Conservation (phyloP, 2,888 invertebrate genomes). For the Fabriciana adippe region DNA sequence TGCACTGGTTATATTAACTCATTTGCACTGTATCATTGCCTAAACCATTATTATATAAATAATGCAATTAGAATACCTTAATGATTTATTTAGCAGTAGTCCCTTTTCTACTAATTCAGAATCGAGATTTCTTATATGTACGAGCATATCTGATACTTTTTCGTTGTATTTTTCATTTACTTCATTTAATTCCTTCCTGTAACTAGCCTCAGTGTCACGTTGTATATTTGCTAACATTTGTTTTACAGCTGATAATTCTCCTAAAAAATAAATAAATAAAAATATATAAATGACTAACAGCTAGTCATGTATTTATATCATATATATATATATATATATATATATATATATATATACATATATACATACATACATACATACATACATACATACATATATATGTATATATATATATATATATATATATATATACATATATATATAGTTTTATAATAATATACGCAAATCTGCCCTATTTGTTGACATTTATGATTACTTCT, state of each 20-base stretch:
- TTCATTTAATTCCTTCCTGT: constrained; percentile 82
- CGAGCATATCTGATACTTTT: constrained; percentile 80
- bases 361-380: too few species aligned
- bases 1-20: too few species aligned
- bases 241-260: constrained; percentile 80
- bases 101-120: constrained; percentile 82
- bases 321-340: too few species aligned
- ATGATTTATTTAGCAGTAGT: constrained; percentile 75
- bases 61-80: constrained; percentile 53
- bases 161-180: constrained; percentile 82
- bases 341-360: too few species aligned
- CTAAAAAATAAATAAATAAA: constrained; percentile 56
- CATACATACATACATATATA: too few species aligned
- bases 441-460: background rate
- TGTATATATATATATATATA: too few species aligned
- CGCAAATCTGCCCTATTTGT: too few species aligned
- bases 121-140: constrained; percentile 81
- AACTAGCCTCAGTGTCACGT: constrained; percentile 79
- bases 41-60: too few species aligned
- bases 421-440: too few species aligned
- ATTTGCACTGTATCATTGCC: too few species aligned
- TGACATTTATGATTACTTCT: too few species aligned
- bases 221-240: constrained; percentile 76
- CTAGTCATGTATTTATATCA: background rate
- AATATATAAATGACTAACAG: background rate